Percentiles rank a stretch among this genome's conserved stretches.
Conservation (phyloP, 2,888 invertebrate species). For the Allolobophora icterica region DNA sequence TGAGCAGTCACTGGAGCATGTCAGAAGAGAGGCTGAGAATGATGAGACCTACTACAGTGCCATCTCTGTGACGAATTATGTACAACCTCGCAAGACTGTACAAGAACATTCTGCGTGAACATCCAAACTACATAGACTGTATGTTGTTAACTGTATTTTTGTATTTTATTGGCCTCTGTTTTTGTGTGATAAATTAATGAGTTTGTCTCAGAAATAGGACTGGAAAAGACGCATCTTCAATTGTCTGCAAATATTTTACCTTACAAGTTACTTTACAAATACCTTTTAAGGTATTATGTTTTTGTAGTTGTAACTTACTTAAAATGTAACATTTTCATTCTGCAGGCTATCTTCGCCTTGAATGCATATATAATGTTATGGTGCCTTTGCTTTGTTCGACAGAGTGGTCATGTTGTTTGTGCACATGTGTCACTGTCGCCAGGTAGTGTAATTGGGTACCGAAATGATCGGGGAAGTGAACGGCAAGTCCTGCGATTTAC, state of each 20-base stretch:
- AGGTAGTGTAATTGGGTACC: no score
- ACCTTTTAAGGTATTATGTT: no score
- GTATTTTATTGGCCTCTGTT: no score
- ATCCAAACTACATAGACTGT: constrained; percentile 97
- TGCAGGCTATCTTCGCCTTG: constrained; percentile 74
- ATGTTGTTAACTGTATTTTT: constrained; percentile 48
- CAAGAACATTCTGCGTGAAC: constrained; percentile 93
- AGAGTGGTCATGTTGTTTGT: no score
- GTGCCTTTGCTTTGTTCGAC: no score
- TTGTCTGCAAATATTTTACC: background rate
- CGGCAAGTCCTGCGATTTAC: no score
- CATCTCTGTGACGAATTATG: constrained; percentile 91
- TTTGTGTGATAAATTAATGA: background rate
- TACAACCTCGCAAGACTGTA: constrained; percentile 95
- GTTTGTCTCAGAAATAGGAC: background rate
- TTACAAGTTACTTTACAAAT: background rate
- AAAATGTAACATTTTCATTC: background rate
- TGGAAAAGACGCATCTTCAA: background rate
- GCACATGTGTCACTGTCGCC: no score
- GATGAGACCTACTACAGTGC: constrained; percentile 94
- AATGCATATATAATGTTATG: constrained; percentile 87
- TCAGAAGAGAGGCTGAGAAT: constrained; percentile 75
- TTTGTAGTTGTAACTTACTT: background rate
- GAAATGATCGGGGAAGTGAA: no score
- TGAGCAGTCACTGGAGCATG: constrained; percentile 83